Evolutionary conservation across 1,140 invertebrate genomes (phyloP), one percentile per base, ranked within the genome.

Genomic region (Heliconius melpomene): DNA sequence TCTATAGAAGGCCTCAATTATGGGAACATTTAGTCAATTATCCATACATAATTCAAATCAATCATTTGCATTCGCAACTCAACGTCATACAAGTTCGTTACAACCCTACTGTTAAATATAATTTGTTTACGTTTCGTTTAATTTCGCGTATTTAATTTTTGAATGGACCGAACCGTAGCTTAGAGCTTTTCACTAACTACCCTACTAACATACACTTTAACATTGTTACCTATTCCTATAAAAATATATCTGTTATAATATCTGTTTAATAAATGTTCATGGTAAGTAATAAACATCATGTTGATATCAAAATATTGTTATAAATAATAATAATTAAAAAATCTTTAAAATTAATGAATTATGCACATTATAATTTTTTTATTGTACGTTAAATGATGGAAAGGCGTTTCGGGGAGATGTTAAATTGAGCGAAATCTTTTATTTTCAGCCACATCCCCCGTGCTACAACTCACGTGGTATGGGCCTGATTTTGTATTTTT

Each of bases 401-500:
- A n/a, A n/a, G n/a, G 60, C 74, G 75, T 74, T 26, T 76, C 54
- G 75, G 79, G 79, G 80, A 74, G 40, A 74, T 57, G 16, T 40
- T 78, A 78, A 74, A 75, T 60, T 74, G 52, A 75, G 60, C 40
- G 50, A 78, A 77, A 75, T 78, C 66, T 84, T 82, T 84, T 81
- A 78, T 84, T 84, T 84, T 79, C 83, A 84, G 83, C 79, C 80
- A 54, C 75, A 72, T 75, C 71, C 79, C 78, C 74, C 73, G 80
- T 78, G 80, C 80, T 77, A 81, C 79, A 84, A 77, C 83, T 82
- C 79, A 82, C 75, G 75, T 83, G 82, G 82, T 83, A 83, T 81
- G 82, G 82, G 82, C 74, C 72, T 82, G 60, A 66, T 71, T 75
- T 75, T 81, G 70, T 75, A 73, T 76, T 73, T 81, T 74, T 82